Base-by-base conservation (phyloP, 2,113 vertebrate genomes). In the Indicator indicator region DNA sequence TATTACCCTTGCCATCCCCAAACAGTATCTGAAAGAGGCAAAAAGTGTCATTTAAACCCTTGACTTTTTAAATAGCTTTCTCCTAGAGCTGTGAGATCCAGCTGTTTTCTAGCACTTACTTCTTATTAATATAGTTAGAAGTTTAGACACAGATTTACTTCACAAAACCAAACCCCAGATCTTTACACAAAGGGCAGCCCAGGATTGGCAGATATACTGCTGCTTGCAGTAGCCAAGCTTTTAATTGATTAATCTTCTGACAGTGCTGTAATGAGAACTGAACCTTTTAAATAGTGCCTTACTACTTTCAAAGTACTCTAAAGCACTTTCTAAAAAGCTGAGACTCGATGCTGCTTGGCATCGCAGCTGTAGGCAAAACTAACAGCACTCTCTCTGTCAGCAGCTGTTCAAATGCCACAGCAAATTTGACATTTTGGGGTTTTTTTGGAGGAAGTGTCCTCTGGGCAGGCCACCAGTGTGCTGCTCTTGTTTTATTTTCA, bases 201-300 rank as follows among this genome's bases (percentile, higher is more conserved):
- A 15, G 64, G 60, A 30, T 11, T 91, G 54, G 64, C 48, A 77
- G 71, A 28, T 18, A 3, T 7, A 23, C n/a, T 50, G 72, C 85
- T 94, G 60, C 72, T 77, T 77, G 60, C 77, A n/a, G 28, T 63
- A 80, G 84, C 60, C 38, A 73, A 48, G 68, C 33, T 93, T 91
- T 94, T 85, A 70, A 87, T 92, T 91, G 78, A 77, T 92, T 85
- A 38, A 52, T 77, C 74, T 90, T 84, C 59, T 77, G 26, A 59
- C 50, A 91, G 46, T 16, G 24, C 52, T 82, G n/a, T 36, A 63
- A 16, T 46, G n/a, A 46, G 36, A 70, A 70, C 27, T 7, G 32
- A 95, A 62, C 38, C 16, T 91, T 92, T 95, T 59, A 76, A 88
- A 83, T n/a, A 56, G n/a, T 50, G n/a, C 27, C 71, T 79, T 58